Base-by-base conservation (phyloP, 2,113 vertebrate species). In the Ammodytes dubius region DNA sequence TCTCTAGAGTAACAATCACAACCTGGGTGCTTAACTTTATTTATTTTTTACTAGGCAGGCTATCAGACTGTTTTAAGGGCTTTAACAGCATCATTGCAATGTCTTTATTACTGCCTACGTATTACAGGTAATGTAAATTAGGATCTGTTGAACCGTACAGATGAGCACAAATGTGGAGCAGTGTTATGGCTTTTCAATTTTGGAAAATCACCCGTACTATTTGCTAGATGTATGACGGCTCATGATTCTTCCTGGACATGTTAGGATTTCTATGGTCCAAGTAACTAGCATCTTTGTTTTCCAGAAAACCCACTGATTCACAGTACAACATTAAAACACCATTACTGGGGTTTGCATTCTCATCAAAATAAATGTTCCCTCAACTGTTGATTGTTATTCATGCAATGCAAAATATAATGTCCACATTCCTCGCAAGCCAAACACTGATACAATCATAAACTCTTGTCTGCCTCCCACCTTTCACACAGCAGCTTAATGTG, bases 241-340 rank as follows among this genome's bases (percentile, higher is more conserved):
- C 61, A 11, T 72, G 84, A 87, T 89, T 84, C 85, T 85, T 84
- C 27, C 27, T 27, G 27, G 27, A 61, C 37, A 71, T 65, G 76
- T 77, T 81, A 81, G 81, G 83, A 60, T 79, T 88, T 79, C 76
- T 77, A 47, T 72, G 67, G 71, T 88, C 79, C 71, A 58, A 76
- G 81, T 84, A 76, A 70, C 77, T 79, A 90, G 72, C 81, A 67
- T 53, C 68, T 71, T 78, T 89, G 69, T 90, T 86, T 82, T 79
- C 86, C 67, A 43, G 74, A 70, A 68, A 74, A 93, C 81, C 64
- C 77, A 87, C 81, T 77, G 82, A 73, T 78, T 81, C 57, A 60
- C 59, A 75, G 74, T 83, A 87, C 83, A 76, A 85, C 94, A 95
- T 92, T 91, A 94, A 95, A 95, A 93, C 85, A 78, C 83, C 86